These are phyloP conservation scores for Cryptocephalus moraei DNA, from an alignment of 2,888 invertebrate species.

Conservation along the genomic window DNA sequence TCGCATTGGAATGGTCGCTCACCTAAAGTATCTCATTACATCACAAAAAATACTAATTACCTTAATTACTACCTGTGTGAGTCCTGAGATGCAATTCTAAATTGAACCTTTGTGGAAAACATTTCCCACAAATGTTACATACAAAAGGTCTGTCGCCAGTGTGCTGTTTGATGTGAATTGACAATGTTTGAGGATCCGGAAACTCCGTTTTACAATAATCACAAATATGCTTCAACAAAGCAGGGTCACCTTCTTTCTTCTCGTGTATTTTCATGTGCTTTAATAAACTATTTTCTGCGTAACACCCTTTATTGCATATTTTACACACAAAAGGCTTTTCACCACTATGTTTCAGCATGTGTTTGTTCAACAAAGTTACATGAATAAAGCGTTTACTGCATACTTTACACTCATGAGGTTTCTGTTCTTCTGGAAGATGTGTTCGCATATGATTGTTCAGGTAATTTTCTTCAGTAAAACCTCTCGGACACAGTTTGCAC, in stretches of 20 bases:
- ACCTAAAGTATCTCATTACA: slow-evolving; percentile 21
- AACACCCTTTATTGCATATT: slow-evolving; percentile 34
- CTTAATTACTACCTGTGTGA: slow-evolving; percentile 31
- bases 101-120: slow-evolving; percentile 38
- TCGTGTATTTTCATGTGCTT: slow-evolving; percentile 41
- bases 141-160: slow-evolving; percentile 38
- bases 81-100: slow-evolving; percentile 37
- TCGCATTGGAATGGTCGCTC: slow-evolving; percentile 38
- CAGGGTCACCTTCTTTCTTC: slow-evolving; percentile 38
- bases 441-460: slow-evolving; percentile 37
- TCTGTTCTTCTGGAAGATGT: slow-evolving; percentile 35
- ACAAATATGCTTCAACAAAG: slow-evolving; percentile 36
- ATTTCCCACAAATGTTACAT: slow-evolving; percentile 38
- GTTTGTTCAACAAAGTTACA: slow-evolving; percentile 37
- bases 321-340: slow-evolving; percentile 42
- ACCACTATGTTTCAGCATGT: slow-evolving; percentile 38
- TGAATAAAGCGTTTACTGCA: slow-evolving; percentile 41
- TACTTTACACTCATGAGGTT: slow-evolving; percentile 39
- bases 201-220: slow-evolving; percentile 40
- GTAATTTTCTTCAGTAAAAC: slow-evolving; percentile 39
- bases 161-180: slow-evolving; percentile 38
- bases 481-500: slow-evolving; percentile 35
- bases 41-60: background rate
- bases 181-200: slow-evolving; percentile 31
- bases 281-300: slow-evolving; percentile 37